Base-by-base conservation (phyloP, 2,888 invertebrate species). In the Eupelmus urozonus region DNA sequence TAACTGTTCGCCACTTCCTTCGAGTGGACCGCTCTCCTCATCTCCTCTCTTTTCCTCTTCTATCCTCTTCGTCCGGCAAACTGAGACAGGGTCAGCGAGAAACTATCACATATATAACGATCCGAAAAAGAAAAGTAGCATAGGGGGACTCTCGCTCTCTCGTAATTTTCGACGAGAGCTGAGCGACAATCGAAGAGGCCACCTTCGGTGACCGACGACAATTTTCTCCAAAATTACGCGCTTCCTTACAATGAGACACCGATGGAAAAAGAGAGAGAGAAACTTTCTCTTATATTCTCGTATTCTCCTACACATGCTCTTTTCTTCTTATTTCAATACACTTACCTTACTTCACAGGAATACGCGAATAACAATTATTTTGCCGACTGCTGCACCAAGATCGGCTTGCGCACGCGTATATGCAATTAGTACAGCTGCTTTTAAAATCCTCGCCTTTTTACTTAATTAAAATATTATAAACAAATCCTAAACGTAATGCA, bases 171-270 rank as follows among this genome's bases (percentile, higher is more conserved):
- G 23, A 11, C 53, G 29, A 5, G n/a, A n/a, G n/a, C n/a, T n/a
- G n/a, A n/a, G 18, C 27, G 16, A 62, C 55, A 63, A 57, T 60
- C 11, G 67, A 13, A 60, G n/a, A n/a, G 60, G 18, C 42, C 29
- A 51, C 53, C 60, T 34, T 51, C 51, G 57, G 25, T 20, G 20
- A 23, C 57, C 66, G 66, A 60, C 51, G 74, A 59, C 67, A 67
- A 75, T 67, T 67, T 59, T 60, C 75, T 51, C 11, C 9, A 53
- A 67, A 75, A 67, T 75, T 67, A 67, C 51, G 66, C 16, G 20
- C 45, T 45, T 45, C 9, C 45, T 45, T 45, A 9, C 27, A 7
- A 2, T 20, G 60, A 18, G 27, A 27, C 4, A n/a, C n/a, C n/a
- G n/a, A n/a, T n/a, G n/a, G n/a, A n/a, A n/a, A n/a, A n/a, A n/a